Conservation (phyloP, 2,113 vertebrate genomes). For the Brachionichthys hirsutus region DNA sequence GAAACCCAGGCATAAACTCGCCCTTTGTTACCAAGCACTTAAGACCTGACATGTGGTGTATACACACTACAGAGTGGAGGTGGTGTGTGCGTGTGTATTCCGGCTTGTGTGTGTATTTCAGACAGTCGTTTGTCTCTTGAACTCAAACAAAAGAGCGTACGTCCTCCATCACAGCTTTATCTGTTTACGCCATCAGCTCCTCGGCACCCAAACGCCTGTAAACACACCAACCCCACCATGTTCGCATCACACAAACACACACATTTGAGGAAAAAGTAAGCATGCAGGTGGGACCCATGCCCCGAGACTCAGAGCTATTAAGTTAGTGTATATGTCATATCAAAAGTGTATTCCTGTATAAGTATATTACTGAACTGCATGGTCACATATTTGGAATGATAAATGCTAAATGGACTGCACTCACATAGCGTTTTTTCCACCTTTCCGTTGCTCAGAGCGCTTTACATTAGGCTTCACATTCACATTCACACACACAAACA, state of each 20-base stretch:
- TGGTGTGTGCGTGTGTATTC: conserved; percentile 14
- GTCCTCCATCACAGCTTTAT: conserved; percentile 66
- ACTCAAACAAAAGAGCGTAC: conserved; percentile 64
- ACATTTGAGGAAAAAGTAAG: conserved; percentile 21
- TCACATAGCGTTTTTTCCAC: no score
- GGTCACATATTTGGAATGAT: not conserved
- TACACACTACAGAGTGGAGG: conserved; percentile 36
- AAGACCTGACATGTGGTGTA: conserved; percentile 50
- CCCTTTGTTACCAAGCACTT: conserved; percentile 69
- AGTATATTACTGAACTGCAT: not conserved
- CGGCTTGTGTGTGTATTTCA: conserved; percentile 29
- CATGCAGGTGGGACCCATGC: conserved; percentile 14
- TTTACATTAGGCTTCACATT: no score
- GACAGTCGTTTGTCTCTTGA: conserved; percentile 62
- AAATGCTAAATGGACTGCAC: no score
- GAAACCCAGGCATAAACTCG: conserved; percentile 49
- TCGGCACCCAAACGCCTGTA: conserved; percentile 51
- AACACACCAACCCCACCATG: conserved; percentile 59
- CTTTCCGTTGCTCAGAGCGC: no score
- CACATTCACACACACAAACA: no score
- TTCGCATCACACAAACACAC: conserved; percentile 21
- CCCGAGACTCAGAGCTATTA: not conserved
- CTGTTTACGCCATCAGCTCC: conserved; percentile 71
- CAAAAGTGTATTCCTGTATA: not conserved
- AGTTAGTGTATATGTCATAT: not conserved